These are phyloP conservation scores for Trichogramma evanescens DNA, from an alignment of 2,888 invertebrate genomes.

Conservation along the genomic window DNA sequence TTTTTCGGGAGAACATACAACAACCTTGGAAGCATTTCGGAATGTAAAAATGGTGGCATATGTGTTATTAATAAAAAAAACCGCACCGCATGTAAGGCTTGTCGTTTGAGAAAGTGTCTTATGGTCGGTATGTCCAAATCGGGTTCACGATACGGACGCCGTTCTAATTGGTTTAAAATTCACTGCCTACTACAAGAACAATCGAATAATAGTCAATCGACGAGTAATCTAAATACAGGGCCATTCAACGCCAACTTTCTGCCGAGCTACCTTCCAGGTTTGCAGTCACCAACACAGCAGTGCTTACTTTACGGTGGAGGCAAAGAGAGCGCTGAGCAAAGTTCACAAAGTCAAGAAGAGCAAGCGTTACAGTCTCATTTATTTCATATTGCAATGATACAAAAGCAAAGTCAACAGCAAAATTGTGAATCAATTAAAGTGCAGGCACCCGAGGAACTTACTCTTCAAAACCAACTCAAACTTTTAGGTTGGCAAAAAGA, in stretches of 20 bases:
- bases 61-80: constrained; percentile 91
- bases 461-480: constrained; percentile 39
- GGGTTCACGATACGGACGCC: constrained; percentile 79
- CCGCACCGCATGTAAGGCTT: constrained; percentile 85
- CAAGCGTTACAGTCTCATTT: constrained; percentile 39
- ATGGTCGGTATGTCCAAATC: constrained; percentile 88
- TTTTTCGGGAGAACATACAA: constrained; percentile 90
- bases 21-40: constrained; percentile 79
- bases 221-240: constrained; percentile 22
- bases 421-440: too few species aligned
- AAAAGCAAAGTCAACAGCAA: constrained; percentile 34
- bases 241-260: constrained; percentile 35
- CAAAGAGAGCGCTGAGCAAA: constrained; percentile 35
- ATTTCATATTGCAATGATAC: constrained; percentile 41
- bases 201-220: constrained; percentile 34
- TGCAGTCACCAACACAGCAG: constrained; percentile 28
- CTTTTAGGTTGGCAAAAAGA: constrained; percentile 39
- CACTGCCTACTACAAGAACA: constrained; percentile 83
- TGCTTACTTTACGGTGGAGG: constrained; percentile 3
- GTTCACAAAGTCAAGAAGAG: constrained; percentile 40
- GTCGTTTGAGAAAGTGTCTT: constrained; percentile 77
- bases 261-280: constrained; percentile 33
- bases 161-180: constrained; percentile 92
- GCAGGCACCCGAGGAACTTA: constrained; percentile 39
- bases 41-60: constrained; percentile 86